phyloP scores from a whole-genome alignment of 2,888 invertebrate genomes.

The Gastrophysa polygoni region DNA sequence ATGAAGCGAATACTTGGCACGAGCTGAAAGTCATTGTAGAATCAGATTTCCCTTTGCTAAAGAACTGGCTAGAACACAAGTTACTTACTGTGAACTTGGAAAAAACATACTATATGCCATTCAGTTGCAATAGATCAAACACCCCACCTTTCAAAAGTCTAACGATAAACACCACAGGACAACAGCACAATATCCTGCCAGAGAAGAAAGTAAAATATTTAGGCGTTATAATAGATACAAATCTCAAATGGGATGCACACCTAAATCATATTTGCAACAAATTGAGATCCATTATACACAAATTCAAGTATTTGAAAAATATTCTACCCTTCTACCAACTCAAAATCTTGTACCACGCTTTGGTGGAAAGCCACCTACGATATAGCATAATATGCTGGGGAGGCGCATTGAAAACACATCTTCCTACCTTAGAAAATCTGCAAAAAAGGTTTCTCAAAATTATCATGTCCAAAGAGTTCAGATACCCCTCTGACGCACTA shows the following conservation, averaged over 20 bases:
- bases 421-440: slow-evolving; percentile 3
- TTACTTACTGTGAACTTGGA: not conserved
- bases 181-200: slow-evolving; percentile 3
- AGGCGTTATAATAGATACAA: not conserved
- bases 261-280: not conserved
- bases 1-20: not conserved
- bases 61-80: slow-evolving; percentile 12
- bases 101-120: not conserved
- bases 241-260: slow-evolving; percentile 3
- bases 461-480: not conserved
- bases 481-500: not conserved
- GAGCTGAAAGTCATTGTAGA: not conserved
- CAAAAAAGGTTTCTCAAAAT: slow-evolving; percentile 4
- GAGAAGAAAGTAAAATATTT: slow-evolving; percentile 4
- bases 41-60: not conserved
- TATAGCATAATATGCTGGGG: too few relatives aligned
- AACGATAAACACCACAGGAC: not conserved
- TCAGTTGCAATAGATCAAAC: not conserved
- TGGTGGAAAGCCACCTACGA: too few relatives aligned
- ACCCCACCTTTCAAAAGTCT: too few relatives aligned
- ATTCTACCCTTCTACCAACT: not conserved
- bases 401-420: too few relatives aligned
- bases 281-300: not conserved
- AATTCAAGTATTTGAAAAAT: not conserved
- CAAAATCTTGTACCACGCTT: not conserved